Evolutionary conservation across 1,140 invertebrate genomes (phyloP), one percentile per base, ranked within the genome.

Genomic region (Drosophila melanogaster): DNA sequence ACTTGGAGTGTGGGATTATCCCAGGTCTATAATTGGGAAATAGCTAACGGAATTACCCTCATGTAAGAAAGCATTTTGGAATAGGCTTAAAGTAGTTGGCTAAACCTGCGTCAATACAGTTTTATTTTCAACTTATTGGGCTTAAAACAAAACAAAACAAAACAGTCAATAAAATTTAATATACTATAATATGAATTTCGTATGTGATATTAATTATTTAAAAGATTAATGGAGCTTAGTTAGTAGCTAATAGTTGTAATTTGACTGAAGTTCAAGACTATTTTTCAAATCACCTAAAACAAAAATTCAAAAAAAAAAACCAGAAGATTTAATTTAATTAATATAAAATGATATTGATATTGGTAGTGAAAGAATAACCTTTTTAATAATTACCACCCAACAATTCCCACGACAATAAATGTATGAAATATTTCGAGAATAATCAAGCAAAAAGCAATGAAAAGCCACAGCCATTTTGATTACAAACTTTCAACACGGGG

Each of bases 381-480:
- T 38, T 67, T 57, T 70, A 10, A 67, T 66, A 66, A 67, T 54
- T 64, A 41, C 49, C 30, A 15, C 22, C 57, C n/a, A 40, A 5
- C 24, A 11, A 11, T 8, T 53, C 12, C 33, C 4, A n/a, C 3
- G 10, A 14, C 24, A 71, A 71, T 55, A 53, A 62, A 62, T 53
- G 10, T 37, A 46, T 44, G 75, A 54, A 78, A 73, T 73, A 74
- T 74, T 69, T 60, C 49, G 12, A 75, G 78, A 81, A 85, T 85
- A 85, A 86, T 81, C 67, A 81, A 43, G 73, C 73, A 69, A 87
- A 86, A 81, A 75, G 81, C 75, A 78, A 71, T 67, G 73, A 47
- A 37, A 73, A 79, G 77, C 83, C 83, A 53, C 83, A 86, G 77
- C 65, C 79, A 83, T 87, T 83, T 87, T 83, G 83, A 87, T 86